A percentile compares a stretch with the other conserved stretches of the same genome.
phyloP scores from a whole-genome alignment of 2,888 invertebrate genomes.

The Plagodis dolabraria region DNA sequence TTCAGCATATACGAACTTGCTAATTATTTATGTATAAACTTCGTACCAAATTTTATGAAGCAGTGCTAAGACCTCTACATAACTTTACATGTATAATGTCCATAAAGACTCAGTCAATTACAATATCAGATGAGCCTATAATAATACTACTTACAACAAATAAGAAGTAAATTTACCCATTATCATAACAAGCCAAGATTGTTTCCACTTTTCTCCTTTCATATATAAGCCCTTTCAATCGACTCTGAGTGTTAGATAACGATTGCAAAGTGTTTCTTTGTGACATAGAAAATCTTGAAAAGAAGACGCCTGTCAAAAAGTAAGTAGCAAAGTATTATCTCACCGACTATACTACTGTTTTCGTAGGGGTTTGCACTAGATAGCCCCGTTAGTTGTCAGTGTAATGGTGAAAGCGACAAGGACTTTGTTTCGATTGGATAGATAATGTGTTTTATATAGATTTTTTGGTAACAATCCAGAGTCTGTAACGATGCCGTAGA shows the following conservation, averaged over 20 bases:
- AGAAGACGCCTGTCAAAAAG: constrained; percentile 5
- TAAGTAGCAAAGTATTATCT: constrained; percentile 8
- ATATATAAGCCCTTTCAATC: constrained; percentile 12
- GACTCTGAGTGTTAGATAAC: neutral
- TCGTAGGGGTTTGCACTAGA: no score
- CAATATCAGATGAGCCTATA: neutral
- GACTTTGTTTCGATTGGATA: no score
- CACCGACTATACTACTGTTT: no score
- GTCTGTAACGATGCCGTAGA: no score
- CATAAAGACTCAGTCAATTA: no score
- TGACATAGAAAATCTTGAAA: neutral
- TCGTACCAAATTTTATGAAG: neutral
- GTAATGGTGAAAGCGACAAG: no score
- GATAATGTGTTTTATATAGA: no score
- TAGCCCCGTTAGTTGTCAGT: no score
- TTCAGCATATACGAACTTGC: neutral
- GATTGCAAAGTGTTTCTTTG: neutral
- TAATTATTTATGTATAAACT: neutral
- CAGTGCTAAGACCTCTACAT: neutral
- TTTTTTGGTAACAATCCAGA: no score
- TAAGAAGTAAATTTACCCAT: constrained; percentile 2
- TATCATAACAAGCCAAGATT: constrained; percentile 15
- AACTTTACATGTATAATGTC: no score
- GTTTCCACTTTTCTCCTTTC: constrained; percentile 12
- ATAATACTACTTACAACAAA: constrained; percentile 1